Percentiles rank a stretch among this genome's conserved stretches.
Evolutionary conservation across 2,113 vertebrate species (phyloP).

Genomic region (Halichoerus grypus): DNA sequence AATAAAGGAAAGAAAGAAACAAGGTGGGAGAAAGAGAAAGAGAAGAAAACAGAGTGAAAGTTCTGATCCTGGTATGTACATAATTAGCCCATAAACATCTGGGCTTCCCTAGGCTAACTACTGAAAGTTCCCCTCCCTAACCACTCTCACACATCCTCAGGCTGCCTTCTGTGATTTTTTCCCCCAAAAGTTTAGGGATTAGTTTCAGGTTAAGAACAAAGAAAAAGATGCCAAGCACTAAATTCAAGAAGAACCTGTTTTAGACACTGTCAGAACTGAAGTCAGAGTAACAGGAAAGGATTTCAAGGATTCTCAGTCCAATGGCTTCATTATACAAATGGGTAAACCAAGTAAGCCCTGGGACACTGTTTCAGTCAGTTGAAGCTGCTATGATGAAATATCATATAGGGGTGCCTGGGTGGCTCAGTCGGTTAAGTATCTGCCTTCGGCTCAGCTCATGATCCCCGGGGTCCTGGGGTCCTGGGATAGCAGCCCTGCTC

Average conservation of each 20-base stretch:
- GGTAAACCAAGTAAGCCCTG: neutral
- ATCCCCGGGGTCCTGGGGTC: neutral
- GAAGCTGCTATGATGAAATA: neutral
- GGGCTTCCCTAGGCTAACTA: neutral
- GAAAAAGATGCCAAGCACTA: neutral
- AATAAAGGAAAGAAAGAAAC: neutral
- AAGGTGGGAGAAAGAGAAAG: neutral
- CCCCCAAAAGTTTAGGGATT: neutral
- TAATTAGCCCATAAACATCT: neutral
- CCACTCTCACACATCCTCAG: neutral
- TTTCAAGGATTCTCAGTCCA: neutral
- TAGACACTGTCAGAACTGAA: neutral
- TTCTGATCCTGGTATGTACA: neutral
- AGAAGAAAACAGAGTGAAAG: neutral
- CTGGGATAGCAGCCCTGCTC: neutral
- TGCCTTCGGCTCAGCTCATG: neutral
- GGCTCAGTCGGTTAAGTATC: neutral
- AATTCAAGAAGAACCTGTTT: neutral
- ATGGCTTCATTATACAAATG: neutral
- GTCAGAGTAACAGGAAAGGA: neutral
- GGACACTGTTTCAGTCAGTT: neutral
- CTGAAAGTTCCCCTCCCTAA: neutral
- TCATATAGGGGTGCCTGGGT: neutral
- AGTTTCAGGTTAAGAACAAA: neutral
- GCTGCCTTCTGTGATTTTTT: neutral